A percentile compares a stretch with the other conserved stretches of the same genome.
These are phyloP conservation scores for Erethizon dorsatum DNA, from an alignment of 2,797 vertebrate species.

Conservation along the genomic window DNA sequence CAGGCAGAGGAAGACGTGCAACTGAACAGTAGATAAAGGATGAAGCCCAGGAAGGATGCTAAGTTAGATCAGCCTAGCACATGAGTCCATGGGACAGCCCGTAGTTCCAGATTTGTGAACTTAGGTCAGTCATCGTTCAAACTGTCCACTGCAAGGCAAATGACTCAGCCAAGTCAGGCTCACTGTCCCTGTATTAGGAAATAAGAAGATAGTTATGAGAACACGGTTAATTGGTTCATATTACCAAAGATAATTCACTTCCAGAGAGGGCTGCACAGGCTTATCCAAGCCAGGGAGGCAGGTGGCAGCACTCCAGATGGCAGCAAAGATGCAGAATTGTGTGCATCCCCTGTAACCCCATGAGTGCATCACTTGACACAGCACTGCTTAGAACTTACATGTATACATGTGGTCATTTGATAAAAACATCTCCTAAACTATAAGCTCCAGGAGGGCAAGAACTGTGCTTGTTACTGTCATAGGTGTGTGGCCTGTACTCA, in stretches of 20 bases:
- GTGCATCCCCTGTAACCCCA: not conserved
- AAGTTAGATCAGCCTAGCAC: not conserved
- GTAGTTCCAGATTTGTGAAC: not conserved
- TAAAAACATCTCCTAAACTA: not conserved
- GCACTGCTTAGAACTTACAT: not conserved
- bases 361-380: not conserved
- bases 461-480: not conserved
- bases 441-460: not conserved
- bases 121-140: not conserved
- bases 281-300: not conserved
- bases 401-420: not conserved
- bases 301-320: not conserved
- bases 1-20: not conserved
- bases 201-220: not conserved
- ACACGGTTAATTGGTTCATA: not conserved
- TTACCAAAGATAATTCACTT: not conserved
- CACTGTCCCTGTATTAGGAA: not conserved
- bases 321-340: not conserved
- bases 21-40: not conserved
- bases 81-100: no score
- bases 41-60: rapidly evolving
- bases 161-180: not conserved
- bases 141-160: not conserved
- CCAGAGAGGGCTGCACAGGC: not conserved
- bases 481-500: not conserved